Base-by-base conservation (phyloP, 2,797 vertebrate genomes). In the Zenarchopterus dispar region DNA sequence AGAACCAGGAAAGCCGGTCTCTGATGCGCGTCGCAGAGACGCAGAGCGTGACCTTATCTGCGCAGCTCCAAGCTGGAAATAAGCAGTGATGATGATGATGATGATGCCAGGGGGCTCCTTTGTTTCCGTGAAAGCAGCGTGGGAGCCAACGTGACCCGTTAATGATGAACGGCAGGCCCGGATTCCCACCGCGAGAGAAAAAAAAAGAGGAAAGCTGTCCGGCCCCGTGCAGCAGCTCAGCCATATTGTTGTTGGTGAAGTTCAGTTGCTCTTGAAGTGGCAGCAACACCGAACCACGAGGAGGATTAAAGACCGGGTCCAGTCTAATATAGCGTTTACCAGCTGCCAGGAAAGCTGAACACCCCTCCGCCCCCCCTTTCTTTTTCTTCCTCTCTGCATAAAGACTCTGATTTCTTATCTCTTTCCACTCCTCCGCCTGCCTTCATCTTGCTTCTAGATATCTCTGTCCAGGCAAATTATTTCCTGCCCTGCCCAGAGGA, bases 261-360 rank as follows among this genome's bases (percentile, higher is more conserved):
- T 84, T 77, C 84, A 81, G 78, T 83, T 87, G 81, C 79, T 83
- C 80, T 89, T 75, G 74, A 82, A 88, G 81, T 80, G 86, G 88
- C 84, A 86, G 78, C 31, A 51, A 86, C 73, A 75, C 80, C 45
- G 75, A 77, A 72, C 82, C 54, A 19, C 26, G 66, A 75, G 85
- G 83, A 88, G 85, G 83, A 88, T 88, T 79, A 88, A 71, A 80
- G 67, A 69, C 48, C 28, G 63, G 28, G 51, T 64, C 65, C 54
- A 66, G 62, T 66, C 70, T 73, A 70, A 56, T 49, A 70, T 13
- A 13, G 13, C 36, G 36, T 39, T 39, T 39, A 39, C 36, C 36
- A 39, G 36, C 36, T 39, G 36, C 36, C 36, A 39, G 36, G 16
- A 69, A 77, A 49, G 59, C 71, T 62, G 62, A 45, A 56, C 66